Conservation (phyloP, 2,797 vertebrate genomes). For the Spatula versicolor region DNA sequence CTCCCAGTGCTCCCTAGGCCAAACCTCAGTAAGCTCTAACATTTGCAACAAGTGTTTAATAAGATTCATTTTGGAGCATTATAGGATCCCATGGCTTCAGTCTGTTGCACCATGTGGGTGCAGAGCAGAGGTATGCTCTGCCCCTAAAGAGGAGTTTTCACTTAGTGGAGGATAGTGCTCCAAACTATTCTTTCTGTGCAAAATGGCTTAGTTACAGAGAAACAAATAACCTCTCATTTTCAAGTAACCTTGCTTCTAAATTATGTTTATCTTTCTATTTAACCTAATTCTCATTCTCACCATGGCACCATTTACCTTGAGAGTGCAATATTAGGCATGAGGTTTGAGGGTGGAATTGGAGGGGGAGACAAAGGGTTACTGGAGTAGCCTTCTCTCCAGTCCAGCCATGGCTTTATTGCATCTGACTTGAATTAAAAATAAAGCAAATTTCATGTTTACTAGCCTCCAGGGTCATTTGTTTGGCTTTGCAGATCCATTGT, state of each 20-base stretch:
- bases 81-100: background rate
- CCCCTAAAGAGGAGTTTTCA: background rate
- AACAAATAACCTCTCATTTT: background rate
- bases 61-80: background rate
- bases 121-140: background rate
- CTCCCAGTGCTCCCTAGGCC: background rate
- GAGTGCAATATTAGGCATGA: background rate
- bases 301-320: background rate
- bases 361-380: background rate
- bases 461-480: background rate
- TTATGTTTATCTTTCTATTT: background rate
- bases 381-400: background rate
- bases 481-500: slow-evolving; percentile 1
- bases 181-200: background rate
- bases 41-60: background rate
- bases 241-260: background rate
- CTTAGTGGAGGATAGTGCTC: background rate
- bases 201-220: background rate
- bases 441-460: slow-evolving; percentile 11
- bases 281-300: background rate
- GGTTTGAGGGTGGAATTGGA: background rate
- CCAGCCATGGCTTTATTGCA: background rate
- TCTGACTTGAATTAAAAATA: slow-evolving; percentile 16
- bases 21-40: background rate
- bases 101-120: background rate